Conservation (phyloP, 1,140 invertebrate species). For the Zaprionus inermis region DNA sequence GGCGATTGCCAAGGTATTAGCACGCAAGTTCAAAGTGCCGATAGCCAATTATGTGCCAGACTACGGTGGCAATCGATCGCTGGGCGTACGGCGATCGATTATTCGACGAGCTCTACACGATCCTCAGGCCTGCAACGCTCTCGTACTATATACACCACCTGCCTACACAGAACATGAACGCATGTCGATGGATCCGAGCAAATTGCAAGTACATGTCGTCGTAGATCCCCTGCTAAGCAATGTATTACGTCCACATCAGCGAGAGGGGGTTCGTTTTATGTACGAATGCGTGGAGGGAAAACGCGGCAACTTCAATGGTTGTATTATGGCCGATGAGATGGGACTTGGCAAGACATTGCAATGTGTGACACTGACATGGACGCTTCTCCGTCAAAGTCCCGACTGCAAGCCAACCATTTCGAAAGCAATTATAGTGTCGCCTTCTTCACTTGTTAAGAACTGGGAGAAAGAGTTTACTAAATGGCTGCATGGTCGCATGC, state of each 20-base stretch:
- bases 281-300: constrained; percentile 99
- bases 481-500: constrained; percentile 95
- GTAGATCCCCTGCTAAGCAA: constrained; percentile 96
- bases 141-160: constrained; percentile 95
- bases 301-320: constrained; percentile 92
- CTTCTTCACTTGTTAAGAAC: constrained; percentile 99
- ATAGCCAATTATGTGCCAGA: constrained; percentile 94
- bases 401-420: constrained; percentile 93
- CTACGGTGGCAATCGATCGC: constrained; percentile 85
- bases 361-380: constrained; percentile 98
- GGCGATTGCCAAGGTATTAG: constrained; percentile 92
- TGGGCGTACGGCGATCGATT: constrained; percentile 90
- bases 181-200: constrained; percentile 82
- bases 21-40: constrained; percentile 97
- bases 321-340: constrained; percentile 99
- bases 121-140: constrained; percentile 96
- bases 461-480: constrained; percentile 99
- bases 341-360: constrained; percentile 98
- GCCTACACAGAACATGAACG: constrained; percentile 85
- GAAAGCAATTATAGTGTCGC: constrained; percentile 97
- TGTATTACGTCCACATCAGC: constrained; percentile 98
- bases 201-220: constrained; percentile 94
- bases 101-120: constrained; percentile 93
- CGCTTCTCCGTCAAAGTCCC: constrained; percentile 93
- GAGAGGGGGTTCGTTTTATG: constrained; percentile 99